Percentiles rank a stretch among this genome's conserved stretches.
These are phyloP conservation scores for Mesorhabditis spiculigera DNA, from an alignment of 2,888 invertebrate species.

Conservation along the genomic window DNA sequence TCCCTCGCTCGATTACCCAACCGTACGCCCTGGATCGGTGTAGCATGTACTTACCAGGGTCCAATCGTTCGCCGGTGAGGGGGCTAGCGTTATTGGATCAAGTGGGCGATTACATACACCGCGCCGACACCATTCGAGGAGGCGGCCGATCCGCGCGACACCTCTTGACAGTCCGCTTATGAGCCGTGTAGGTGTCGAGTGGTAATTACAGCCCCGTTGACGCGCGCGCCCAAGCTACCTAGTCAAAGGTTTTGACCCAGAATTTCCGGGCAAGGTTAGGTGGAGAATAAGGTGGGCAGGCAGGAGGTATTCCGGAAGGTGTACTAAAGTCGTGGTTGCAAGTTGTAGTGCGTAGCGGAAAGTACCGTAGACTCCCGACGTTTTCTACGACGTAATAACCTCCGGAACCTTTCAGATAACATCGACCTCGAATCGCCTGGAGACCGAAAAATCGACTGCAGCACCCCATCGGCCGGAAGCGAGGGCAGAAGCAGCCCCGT, in stretches of 20 bases:
- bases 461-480: not conserved
- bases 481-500: not conserved
- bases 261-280: too few relatives aligned
- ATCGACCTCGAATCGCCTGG: not conserved
- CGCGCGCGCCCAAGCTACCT: too few relatives aligned
- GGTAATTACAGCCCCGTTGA: too few relatives aligned
- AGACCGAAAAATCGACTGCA: not conserved
- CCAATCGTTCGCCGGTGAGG: not conserved
- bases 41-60: not conserved
- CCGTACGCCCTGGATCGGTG: too few relatives aligned
- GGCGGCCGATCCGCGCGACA: not conserved
- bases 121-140: not conserved
- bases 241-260: too few relatives aligned
- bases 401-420: not conserved
- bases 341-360: not conserved
- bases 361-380: not conserved
- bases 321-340: not conserved
- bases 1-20: too few relatives aligned
- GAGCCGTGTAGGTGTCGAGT: too few relatives aligned
- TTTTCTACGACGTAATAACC: too few relatives aligned
- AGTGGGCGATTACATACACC: conserved; percentile 4
- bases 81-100: not conserved
- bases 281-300: too few relatives aligned
- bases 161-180: too few relatives aligned
- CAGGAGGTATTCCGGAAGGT: too few relatives aligned